Evolutionary conservation across 1,140 invertebrate genomes (phyloP).

Genomic region (Zaprionus gabonicus): DNA sequence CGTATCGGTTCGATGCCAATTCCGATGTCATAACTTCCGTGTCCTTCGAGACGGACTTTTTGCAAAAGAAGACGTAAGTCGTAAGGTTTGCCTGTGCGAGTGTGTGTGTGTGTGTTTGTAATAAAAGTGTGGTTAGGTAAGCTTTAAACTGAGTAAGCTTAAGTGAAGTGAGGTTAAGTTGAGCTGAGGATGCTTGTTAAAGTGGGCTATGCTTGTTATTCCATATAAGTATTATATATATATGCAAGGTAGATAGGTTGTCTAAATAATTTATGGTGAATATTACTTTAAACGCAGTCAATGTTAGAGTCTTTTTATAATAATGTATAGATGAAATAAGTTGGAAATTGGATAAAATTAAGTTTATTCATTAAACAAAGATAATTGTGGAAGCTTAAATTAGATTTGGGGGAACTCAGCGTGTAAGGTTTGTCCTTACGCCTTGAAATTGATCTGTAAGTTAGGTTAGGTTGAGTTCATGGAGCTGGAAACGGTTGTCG

Average conservation of each 20-base stretch:
- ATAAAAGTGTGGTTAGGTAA: constrained; percentile 19
- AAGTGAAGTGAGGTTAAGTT: background rate
- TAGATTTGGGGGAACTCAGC: too few relatives aligned
- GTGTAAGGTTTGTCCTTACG: too few relatives aligned
- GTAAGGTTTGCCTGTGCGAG: background rate
- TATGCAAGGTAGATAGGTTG: too few relatives aligned
- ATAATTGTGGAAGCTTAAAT: background rate
- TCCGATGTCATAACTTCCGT: constrained; percentile 94
- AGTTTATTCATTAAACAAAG: background rate
- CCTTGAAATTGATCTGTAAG: too few relatives aligned
- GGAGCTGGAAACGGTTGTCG: too few relatives aligned
- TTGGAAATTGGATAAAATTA: background rate
- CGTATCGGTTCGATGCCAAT: constrained; percentile 90
- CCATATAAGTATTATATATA: too few relatives aligned
- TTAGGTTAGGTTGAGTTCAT: too few relatives aligned
- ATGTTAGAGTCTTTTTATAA: background rate
- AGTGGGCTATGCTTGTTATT: too few relatives aligned
- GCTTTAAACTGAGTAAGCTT: background rate
- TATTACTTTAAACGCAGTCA: too few relatives aligned
- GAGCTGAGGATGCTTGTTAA: background rate
- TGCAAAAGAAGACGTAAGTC: constrained; percentile 95
- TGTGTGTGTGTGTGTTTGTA: background rate
- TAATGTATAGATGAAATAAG: background rate
- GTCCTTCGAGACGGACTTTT: constrained; percentile 95
- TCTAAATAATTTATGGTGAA: too few relatives aligned